Conservation (phyloP, 2,888 invertebrate species). For the Lacanobia oleracea region DNA sequence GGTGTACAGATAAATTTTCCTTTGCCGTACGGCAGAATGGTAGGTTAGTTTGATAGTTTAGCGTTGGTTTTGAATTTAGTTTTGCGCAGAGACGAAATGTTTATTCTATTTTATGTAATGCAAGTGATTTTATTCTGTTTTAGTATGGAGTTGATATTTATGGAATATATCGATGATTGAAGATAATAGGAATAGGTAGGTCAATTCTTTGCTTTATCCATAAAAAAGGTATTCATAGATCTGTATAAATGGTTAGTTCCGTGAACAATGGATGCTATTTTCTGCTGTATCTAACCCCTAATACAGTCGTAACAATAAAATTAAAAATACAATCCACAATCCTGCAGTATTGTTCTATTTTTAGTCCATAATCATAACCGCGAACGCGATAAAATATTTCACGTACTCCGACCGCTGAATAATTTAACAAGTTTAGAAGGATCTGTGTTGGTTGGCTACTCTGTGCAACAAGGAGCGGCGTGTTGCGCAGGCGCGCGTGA, state of each 20-base stretch:
- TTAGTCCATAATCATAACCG: constrained; percentile 40
- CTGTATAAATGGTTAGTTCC: background rate
- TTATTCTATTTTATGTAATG: background rate
- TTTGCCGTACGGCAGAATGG: constrained; percentile 54
- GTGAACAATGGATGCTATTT: background rate
- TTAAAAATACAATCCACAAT: constrained; percentile 13
- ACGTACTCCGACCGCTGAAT: constrained; percentile 39
- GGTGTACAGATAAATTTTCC: constrained; percentile 68
- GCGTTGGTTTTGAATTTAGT: background rate
- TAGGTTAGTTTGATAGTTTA: constrained; percentile 48
- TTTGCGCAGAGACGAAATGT: background rate
- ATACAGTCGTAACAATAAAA: background rate
- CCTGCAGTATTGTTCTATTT: constrained; percentile 37
- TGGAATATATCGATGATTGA: background rate
- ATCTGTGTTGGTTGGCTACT: constrained; percentile 72
- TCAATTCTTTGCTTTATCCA: background rate
- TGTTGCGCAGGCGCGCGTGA: constrained; percentile 85
- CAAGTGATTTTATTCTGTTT: background rate
- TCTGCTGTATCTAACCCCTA: background rate
- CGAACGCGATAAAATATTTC: constrained; percentile 45
- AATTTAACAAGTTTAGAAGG: constrained; percentile 48
- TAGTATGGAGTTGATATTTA: background rate
- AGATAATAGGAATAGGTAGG: background rate
- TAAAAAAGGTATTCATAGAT: background rate
- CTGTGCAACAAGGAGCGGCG: constrained; percentile 80